A percentile compares a stretch with the other conserved stretches of the same genome.
Conservation (phyloP, 2,888 invertebrate genomes). For the Linnaemya vulpina region DNA sequence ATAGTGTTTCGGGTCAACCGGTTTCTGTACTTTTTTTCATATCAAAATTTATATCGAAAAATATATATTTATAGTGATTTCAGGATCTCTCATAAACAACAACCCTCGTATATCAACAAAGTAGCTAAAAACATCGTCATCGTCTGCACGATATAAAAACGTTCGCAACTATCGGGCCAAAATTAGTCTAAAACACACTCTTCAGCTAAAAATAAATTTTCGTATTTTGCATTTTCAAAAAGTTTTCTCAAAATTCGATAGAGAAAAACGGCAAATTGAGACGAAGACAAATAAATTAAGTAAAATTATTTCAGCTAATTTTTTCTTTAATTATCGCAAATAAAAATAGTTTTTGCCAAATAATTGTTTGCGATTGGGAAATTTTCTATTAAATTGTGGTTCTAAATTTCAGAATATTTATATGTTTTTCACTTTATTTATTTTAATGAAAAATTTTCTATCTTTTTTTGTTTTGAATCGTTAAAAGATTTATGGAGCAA, state of each 20-base stretch:
- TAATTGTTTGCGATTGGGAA: not conserved
- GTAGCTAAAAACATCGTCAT: too few species aligned
- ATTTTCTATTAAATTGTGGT: not conserved
- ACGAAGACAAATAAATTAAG: not conserved
- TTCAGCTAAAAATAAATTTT: slow-evolving; percentile 39
- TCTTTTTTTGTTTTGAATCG: not conserved
- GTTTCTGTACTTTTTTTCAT: too few species aligned
- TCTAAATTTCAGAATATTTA: slow-evolving; percentile 3
- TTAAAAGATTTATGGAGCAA: slow-evolving; percentile 17
- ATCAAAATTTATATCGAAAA: too few species aligned
- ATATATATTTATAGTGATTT: too few species aligned
- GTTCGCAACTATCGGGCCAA: not conserved
- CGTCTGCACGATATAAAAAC: not conserved
- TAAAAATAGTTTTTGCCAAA: slow-evolving; percentile 6
- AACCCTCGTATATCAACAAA: not conserved
- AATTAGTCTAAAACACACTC: slow-evolving; percentile 24
- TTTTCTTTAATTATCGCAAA: slow-evolving; percentile 21
- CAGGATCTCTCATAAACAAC: too few species aligned
- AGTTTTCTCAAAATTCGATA: slow-evolving; percentile 15
- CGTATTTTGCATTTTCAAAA: slow-evolving; percentile 4
- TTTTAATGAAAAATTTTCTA: slow-evolving; percentile 16
- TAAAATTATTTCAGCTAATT: slow-evolving; percentile 16
- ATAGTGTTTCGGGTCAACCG: too few species aligned
- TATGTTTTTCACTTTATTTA: not conserved
- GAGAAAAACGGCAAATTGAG: slow-evolving; percentile 28